phyloP scores from a whole-genome alignment of 2,888 invertebrate species.

The Sinelater perroti region DNA sequence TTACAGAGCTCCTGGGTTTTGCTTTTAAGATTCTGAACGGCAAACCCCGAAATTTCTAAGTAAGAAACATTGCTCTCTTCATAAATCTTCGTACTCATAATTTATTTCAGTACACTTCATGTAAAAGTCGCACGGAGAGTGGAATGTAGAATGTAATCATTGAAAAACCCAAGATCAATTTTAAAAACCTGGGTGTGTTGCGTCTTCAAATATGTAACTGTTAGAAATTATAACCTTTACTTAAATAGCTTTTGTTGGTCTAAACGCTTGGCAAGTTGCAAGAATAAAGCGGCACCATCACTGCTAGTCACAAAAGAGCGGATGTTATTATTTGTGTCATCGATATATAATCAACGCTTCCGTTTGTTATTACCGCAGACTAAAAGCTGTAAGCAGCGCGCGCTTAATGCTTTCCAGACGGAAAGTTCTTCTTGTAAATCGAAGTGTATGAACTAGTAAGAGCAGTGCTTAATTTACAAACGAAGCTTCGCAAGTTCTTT shows the following conservation, averaged over 20 bases:
- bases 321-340: conserved; percentile 15
- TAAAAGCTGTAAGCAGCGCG: too few species aligned
- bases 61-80: conserved; percentile 29
- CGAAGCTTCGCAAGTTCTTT: background rate
- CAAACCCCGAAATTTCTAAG: conserved; percentile 25
- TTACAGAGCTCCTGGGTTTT: conserved; percentile 22
- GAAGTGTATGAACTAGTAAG: conserved; percentile 14
- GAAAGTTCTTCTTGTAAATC: conserved; percentile 13
- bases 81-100: conserved; percentile 32
- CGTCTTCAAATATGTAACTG: too few species aligned
- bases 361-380: conserved; percentile 9
- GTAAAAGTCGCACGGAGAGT: conserved; percentile 26
- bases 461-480: conserved; percentile 6
- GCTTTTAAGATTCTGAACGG: conserved; percentile 30
- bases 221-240: too few species aligned
- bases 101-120: conserved; percentile 31
- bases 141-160: background rate
- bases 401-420: conserved; percentile 15
- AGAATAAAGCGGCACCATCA: background rate
- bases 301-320: background rate
- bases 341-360: conserved; percentile 18
- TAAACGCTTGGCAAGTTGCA: background rate
- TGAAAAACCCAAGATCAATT: background rate
- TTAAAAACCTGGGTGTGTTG: background rate
- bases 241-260: background rate